A percentile compares a stretch with the other conserved stretches of the same genome.
These are phyloP conservation scores for Sebastes nivosus DNA, from an alignment of 2,797 vertebrate species.

Conservation along the genomic window DNA sequence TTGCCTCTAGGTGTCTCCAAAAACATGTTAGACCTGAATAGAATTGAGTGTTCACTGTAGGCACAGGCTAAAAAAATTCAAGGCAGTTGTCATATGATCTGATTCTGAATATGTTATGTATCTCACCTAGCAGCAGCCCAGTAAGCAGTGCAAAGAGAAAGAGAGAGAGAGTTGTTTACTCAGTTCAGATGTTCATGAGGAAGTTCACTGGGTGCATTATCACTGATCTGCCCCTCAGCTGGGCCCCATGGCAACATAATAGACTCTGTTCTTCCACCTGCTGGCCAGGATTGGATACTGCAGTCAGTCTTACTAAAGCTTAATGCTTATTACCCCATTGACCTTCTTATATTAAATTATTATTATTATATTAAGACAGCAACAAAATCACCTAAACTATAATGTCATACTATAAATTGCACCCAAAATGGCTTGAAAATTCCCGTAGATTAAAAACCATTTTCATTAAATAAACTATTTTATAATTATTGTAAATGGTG, in stretches of 20 bases:
- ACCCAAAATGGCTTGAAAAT: neutral
- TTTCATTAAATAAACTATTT: neutral
- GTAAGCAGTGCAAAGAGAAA: constrained; percentile 31
- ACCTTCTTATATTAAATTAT: neutral
- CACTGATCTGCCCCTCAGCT: constrained; percentile 57
- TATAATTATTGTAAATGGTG: neutral
- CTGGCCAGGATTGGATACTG: constrained; percentile 45
- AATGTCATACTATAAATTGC: neutral
- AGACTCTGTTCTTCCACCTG: constrained; percentile 60
- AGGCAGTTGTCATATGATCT: neutral
- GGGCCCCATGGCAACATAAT: constrained; percentile 57
- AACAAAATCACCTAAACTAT: neutral
- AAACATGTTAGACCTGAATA: neutral
- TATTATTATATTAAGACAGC: neutral
- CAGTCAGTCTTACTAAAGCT: neutral
- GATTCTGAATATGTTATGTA: constrained; percentile 25
- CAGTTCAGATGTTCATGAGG: constrained; percentile 57
- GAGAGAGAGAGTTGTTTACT: constrained; percentile 64
- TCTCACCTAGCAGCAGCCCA: constrained; percentile 30
- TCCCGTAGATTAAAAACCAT: neutral
- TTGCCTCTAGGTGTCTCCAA: neutral
- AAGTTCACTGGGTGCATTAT: constrained; percentile 70
- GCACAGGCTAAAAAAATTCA: neutral
- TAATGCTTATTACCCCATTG: neutral
- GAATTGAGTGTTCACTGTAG: neutral